Conservation (phyloP, 2,113 vertebrate species). For the Amazona guildingii region DNA sequence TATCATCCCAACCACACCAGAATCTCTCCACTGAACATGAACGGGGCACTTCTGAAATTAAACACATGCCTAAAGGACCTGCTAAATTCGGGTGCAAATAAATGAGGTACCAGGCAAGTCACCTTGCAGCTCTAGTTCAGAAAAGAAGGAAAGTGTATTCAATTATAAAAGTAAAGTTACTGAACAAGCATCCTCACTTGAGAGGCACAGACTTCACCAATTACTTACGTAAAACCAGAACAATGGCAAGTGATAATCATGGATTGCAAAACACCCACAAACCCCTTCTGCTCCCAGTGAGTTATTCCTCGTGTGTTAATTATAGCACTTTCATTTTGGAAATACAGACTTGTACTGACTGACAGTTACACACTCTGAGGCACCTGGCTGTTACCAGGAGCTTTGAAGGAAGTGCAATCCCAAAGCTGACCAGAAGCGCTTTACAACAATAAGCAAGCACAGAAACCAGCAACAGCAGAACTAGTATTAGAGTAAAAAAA, state of each 20-base stretch:
- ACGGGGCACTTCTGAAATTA: neutral
- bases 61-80: neutral
- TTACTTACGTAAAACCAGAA: constrained; percentile 19
- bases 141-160: neutral
- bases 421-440: neutral
- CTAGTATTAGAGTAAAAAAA: neutral
- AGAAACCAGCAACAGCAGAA: neutral
- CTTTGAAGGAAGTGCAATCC: neutral
- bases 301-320: neutral
- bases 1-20: rapidly evolving
- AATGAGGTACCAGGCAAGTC: neutral
- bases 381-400: neutral
- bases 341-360: neutral
- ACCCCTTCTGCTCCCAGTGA: neutral
- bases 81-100: neutral
- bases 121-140: neutral
- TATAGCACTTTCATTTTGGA: neutral
- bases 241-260: constrained; percentile 11
- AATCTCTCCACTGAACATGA: neutral
- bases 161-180: neutral
- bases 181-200: neutral
- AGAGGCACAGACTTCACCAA: constrained; percentile 30
- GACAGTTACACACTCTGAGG: neutral
- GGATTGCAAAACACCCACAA: neutral
- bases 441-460: neutral